phyloP scores from a whole-genome alignment of 1,140 invertebrate species.

The Physella acuta region DNA sequence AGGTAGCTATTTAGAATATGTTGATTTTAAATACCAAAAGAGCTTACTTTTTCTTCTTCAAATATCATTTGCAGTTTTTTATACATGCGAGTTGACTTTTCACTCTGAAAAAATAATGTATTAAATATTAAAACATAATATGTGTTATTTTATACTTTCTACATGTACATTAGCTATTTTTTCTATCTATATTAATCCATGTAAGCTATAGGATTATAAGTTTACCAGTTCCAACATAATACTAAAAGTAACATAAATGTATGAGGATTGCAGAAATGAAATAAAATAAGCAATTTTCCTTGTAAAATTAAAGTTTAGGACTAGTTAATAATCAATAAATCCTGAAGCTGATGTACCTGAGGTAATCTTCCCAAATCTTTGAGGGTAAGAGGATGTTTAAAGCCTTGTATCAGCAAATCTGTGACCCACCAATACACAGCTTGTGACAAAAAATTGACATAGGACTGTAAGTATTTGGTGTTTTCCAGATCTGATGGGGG shows the following conservation, averaged over 20 bases:
- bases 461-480: constrained; percentile 63
- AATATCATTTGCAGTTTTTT: constrained; percentile 44
- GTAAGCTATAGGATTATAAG: no score
- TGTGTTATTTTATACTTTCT: no score
- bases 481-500: constrained; percentile 42
- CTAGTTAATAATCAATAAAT: neutral
- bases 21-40: neutral
- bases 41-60: constrained; percentile 50
- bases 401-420: constrained; percentile 69
- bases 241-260: neutral
- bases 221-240: neutral
- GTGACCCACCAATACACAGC: constrained; percentile 79
- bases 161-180: no score
- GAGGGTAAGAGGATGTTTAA: constrained; percentile 68
- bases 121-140: no score
- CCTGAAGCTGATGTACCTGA: constrained; percentile 55
- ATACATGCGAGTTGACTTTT: constrained; percentile 40
- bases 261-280: neutral
- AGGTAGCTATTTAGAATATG: no score
- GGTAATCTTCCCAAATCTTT: constrained; percentile 74
- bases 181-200: no score
- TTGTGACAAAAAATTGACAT: constrained; percentile 71
- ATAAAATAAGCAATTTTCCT: no score
- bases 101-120: constrained; percentile 48
- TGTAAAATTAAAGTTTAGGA: neutral